Evolutionary conservation across 2,888 invertebrate genomes (phyloP).

Genomic region (Eupithecia inturbata): DNA sequence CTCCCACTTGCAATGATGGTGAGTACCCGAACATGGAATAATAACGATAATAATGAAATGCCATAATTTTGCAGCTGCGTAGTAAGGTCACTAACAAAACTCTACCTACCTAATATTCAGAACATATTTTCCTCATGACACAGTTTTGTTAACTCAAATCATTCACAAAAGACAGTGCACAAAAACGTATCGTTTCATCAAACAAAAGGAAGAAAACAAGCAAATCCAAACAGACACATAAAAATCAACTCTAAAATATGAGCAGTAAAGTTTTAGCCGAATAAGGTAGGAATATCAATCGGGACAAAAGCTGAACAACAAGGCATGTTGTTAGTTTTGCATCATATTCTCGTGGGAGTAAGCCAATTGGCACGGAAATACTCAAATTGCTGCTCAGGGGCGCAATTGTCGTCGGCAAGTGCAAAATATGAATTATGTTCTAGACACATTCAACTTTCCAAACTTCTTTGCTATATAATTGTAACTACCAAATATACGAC

Average conservation of each 20-base stretch:
- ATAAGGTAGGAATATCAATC: conserved; percentile 26
- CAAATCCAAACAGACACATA: background rate
- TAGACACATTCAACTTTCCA: background rate
- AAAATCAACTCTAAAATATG: background rate
- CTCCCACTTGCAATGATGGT: too few species aligned
- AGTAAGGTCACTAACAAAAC: background rate
- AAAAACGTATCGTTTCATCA: background rate
- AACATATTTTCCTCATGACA: background rate
- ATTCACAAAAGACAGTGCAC: background rate
- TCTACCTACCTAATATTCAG: background rate
- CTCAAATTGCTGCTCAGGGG: conserved; percentile 69
- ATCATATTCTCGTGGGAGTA: conserved; percentile 65
- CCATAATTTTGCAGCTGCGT: background rate
- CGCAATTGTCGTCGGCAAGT: conserved; percentile 58
- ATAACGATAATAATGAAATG: background rate
- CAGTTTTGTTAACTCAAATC: background rate
- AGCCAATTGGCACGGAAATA: conserved; percentile 73
- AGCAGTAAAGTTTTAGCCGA: background rate
- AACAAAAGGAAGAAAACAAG: background rate
- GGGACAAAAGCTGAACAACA: conserved; percentile 40
- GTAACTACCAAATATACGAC: background rate
- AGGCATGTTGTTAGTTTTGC: conserved; percentile 88
- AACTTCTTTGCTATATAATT: background rate
- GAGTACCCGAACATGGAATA: background rate
- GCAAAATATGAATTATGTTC: conserved; percentile 49